A percentile compares a stretch with the other conserved stretches of the same genome.
Evolutionary conservation across 2,113 vertebrate species (phyloP).

Genomic region (Nibea albiflora): DNA sequence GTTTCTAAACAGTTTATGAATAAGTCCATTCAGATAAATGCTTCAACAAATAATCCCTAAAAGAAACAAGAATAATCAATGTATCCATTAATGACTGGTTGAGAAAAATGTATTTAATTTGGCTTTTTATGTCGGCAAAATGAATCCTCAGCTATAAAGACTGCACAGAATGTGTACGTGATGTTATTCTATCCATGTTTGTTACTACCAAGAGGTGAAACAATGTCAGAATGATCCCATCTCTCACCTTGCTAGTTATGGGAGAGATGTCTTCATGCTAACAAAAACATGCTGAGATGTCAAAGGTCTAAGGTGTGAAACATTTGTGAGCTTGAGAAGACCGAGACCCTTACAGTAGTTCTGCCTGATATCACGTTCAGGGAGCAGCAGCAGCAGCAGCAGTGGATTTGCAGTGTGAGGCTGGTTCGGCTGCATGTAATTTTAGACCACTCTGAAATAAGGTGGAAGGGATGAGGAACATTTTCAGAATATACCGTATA

Average conservation of each 20-base stretch:
- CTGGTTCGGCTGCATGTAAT: conserved; percentile 7
- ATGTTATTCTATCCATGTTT: background rate
- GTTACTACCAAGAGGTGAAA: background rate
- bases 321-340: conserved; percentile 14
- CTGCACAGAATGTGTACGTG: background rate
- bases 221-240: background rate
- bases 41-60: background rate
- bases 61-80: background rate
- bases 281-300: conserved; percentile 16
- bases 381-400: background rate
- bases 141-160: background rate
- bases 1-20: background rate
- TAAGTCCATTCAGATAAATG: background rate
- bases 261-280: conserved; percentile 11
- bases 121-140: background rate
- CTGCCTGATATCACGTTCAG: background rate
- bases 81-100: too few relatives aligned
- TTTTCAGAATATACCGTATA: conserved; percentile 10
- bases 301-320: conserved; percentile 22
- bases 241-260: background rate
- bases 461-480: background rate
- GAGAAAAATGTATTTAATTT: too few relatives aligned
- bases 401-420: conserved; percentile 9
- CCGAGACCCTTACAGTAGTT: conserved; percentile 1
- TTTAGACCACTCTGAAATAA: conserved; percentile 20